These are phyloP conservation scores for Megaustenia siamemsis DNA, from an alignment of 2,888 invertebrate genomes.

Conservation along the genomic window DNA sequence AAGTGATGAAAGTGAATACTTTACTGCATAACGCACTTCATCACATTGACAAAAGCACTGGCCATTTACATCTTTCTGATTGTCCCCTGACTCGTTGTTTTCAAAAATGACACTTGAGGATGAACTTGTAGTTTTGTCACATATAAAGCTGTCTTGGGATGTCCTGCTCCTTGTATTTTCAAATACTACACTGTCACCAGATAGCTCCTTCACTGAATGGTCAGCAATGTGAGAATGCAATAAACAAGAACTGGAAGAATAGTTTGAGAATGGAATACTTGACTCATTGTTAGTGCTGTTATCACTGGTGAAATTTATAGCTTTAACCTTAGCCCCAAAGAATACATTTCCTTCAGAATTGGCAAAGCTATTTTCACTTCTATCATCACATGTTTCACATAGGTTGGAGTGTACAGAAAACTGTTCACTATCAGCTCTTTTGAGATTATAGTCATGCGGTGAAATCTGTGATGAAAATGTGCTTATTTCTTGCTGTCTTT, in stretches of 20 bases:
- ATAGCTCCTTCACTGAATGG: conserved; percentile 4
- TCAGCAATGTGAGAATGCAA: background rate
- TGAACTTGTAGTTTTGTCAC: background rate
- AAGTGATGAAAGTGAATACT: conserved; percentile 16
- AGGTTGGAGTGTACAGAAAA: conserved; percentile 64
- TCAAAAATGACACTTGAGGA: background rate
- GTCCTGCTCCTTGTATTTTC: conserved; percentile 23
- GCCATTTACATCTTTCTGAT: background rate
- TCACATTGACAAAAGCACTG: background rate
- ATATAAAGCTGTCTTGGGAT: background rate
- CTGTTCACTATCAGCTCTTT: conserved; percentile 63
- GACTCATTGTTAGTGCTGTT: conserved; percentile 41
- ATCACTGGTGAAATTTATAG: background rate
- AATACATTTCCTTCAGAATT: background rate
- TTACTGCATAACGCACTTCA: background rate
- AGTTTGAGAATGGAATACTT: conserved; percentile 59
- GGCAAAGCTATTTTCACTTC: background rate
- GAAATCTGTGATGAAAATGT: background rate
- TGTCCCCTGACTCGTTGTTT: background rate
- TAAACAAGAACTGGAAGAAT: conserved; percentile 32
- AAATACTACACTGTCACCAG: conserved; percentile 48
- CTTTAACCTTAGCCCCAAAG: background rate
- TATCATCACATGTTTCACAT: background rate
- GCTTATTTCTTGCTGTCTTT: background rate
- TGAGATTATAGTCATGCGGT: background rate